Evolutionary conservation across 2,797 vertebrate species (phyloP).

Genomic region (Hypotaenidia okinawae): DNA sequence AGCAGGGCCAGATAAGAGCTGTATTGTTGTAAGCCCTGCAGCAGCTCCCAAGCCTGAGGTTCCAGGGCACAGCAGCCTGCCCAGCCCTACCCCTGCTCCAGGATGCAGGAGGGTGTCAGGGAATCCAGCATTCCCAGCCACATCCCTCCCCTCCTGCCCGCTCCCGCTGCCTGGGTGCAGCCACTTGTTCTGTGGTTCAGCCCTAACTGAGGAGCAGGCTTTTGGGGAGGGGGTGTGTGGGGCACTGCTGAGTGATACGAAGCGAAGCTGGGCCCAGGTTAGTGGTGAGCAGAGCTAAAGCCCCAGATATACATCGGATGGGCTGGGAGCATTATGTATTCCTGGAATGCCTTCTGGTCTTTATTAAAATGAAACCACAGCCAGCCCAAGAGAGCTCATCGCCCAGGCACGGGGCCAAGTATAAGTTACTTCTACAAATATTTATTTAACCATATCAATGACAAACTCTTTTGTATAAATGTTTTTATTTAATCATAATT

Average conservation of each 20-base stretch:
- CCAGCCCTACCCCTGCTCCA: background rate
- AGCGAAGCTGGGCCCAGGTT: background rate
- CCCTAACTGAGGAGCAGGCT: background rate
- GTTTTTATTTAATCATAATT: slow-evolving; percentile 79
- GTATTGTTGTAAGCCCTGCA: background rate
- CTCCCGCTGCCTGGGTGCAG: fast-evolving
- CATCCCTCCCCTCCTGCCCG: background rate
- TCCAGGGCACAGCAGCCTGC: background rate
- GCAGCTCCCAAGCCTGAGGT: background rate
- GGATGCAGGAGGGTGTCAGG: fast-evolving
- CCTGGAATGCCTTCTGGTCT: slow-evolving; percentile 75
- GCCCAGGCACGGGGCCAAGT: slow-evolving; percentile 68
- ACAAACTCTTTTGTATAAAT: slow-evolving; percentile 78
- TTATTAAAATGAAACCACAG: slow-evolving; percentile 76
- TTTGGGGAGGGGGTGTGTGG: background rate
- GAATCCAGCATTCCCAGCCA: background rate
- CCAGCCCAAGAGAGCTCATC: slow-evolving; percentile 72
- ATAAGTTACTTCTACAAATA: slow-evolving; percentile 76
- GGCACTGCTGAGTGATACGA: background rate
- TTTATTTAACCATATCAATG: slow-evolving; percentile 79
- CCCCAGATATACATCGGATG: slow-evolving; percentile 48
- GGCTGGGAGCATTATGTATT: slow-evolving; percentile 63
- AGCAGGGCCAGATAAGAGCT: slow-evolving; percentile 9
- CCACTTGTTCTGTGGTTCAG: background rate
- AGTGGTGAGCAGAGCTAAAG: slow-evolving; percentile 33